These are phyloP conservation scores for Danionella cerebrum DNA, from an alignment of 2,113 vertebrate species.

Conservation along the genomic window DNA sequence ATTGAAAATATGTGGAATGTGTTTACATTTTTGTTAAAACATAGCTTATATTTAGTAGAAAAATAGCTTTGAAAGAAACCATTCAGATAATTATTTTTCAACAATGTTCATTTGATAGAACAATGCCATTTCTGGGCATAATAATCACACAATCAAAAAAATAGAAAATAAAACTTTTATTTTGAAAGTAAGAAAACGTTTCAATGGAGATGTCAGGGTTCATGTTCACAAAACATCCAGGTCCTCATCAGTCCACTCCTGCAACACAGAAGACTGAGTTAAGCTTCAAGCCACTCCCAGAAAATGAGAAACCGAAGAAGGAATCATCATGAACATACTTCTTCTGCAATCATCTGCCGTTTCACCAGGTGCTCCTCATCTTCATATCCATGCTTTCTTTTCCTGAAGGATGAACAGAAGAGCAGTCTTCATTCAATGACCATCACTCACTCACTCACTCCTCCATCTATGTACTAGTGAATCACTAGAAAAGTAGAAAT, in stretches of 20 bases:
- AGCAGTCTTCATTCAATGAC: background rate
- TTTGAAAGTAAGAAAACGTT: too few species aligned
- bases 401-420: slow-evolving; percentile 59
- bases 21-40: too few species aligned
- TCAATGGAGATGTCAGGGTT: too few species aligned
- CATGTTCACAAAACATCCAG: slow-evolving; percentile 43
- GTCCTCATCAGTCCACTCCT: slow-evolving; percentile 92
- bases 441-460: background rate
- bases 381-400: slow-evolving; percentile 87
- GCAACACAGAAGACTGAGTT: slow-evolving; percentile 49
- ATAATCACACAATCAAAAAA: too few species aligned
- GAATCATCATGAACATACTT: slow-evolving; percentile 40
- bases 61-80: too few species aligned
- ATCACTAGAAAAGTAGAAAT: too few species aligned
- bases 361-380: slow-evolving; percentile 80
- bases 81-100: too few species aligned
- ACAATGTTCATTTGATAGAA: too few species aligned
- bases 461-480: background rate
- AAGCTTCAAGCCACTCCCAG: background rate
- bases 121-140: too few species aligned
- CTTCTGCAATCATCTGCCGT: slow-evolving; percentile 72
- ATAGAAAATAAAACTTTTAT: too few species aligned
- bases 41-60: too few species aligned
- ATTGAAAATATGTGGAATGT: too few species aligned
- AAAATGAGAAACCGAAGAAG: background rate